Base-by-base conservation (phyloP, 2,888 invertebrate genomes). In the Pristionchus arcanus region DNA sequence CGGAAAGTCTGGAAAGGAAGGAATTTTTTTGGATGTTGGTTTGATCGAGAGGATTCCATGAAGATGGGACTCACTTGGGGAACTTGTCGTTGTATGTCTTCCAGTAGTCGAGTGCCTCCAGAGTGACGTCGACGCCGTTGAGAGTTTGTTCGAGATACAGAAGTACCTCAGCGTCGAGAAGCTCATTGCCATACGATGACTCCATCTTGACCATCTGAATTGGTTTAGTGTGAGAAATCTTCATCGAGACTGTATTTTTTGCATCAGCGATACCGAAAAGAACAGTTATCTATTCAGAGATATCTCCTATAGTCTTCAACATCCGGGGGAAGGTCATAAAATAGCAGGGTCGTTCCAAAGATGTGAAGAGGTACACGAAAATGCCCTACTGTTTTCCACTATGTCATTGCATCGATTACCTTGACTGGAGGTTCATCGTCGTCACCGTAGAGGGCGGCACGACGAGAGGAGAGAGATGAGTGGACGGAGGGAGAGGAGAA, bases 101-200 rank as follows among this genome's bases (percentile, higher is more conserved):
- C 68, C 68, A 68, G 68, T 31, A 68, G 68, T 68, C 68, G 21
- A 68, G 68, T 31, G 68, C 68, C 68, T 68, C 68, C 9, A 68
- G 68, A 13, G 68, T 31, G 68, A 68, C 68, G 31, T 68, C 68
- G 21, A 68, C 68, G 0, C 68, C 68, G 68, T 31, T 68, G 68
- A 68, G 68, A 68, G 68, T 31, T 31, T 68, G 68, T 4, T 68
- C 68, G 68, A 68, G 68, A 15, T 68, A 68, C 16, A 68, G 68
- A 31, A 68, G 68, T 13, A 68, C 31, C 68, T 68, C 68, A 19
- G 31, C 31, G 31, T 68, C 68, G 68, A 68, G 63, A 63, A 63
- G 63, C 21, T 11, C 55, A 63, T n/a, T 21, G 11, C n/a, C 25
- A 63, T n/a, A 63, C n/a, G 11, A 21, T 63, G 42, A 49, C 66